Percentiles rank a stretch among this genome's conserved stretches.
These are phyloP conservation scores for Leptinotarsa lineolata DNA, from an alignment of 1,140 invertebrate species.

Conservation along the genomic window DNA sequence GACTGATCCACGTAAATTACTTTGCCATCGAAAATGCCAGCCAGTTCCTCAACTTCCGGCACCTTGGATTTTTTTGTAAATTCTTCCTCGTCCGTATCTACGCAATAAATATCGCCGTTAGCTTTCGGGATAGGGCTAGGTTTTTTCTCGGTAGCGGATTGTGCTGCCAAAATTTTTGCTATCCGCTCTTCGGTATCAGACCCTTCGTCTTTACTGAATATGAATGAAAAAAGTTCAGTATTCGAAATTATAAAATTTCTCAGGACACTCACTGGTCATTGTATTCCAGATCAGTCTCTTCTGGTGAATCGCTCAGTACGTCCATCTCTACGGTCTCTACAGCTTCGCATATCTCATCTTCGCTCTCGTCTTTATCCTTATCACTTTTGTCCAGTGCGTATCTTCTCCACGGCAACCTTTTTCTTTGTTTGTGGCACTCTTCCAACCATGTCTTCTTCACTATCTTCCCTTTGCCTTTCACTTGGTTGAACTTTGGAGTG, in stretches of 20 bases:
- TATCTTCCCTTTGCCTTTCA: conserved; percentile 70
- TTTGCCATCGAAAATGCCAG: conserved; percentile 42
- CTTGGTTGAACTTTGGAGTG: conserved; percentile 84
- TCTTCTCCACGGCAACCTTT: conserved; percentile 73
- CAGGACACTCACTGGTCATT: conserved; percentile 28
- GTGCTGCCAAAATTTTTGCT: conserved; percentile 51
- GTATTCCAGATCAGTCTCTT: conserved; percentile 27
- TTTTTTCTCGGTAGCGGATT: background rate
- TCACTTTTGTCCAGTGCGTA: conserved; percentile 62
- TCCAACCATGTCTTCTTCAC: conserved; percentile 79
- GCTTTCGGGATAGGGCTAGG: background rate
- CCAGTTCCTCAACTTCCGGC: conserved; percentile 33
- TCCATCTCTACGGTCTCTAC: conserved; percentile 26
- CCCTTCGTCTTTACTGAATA: conserved; percentile 31
- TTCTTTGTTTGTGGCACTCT: conserved; percentile 67
- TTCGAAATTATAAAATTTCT: too few species aligned
- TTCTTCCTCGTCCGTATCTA: conserved; percentile 38
- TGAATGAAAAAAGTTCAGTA: background rate
- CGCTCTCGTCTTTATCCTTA: conserved; percentile 58
- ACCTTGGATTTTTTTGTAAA: conserved; percentile 15
- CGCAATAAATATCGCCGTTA: conserved; percentile 19
- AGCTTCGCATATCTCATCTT: conserved; percentile 60
- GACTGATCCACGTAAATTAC: conserved; percentile 47
- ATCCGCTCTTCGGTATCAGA: conserved; percentile 64
- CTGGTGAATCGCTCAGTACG: background rate